A percentile compares a stretch with the other conserved stretches of the same genome.
Evolutionary conservation across 2,113 vertebrate genomes (phyloP).

Genomic region (Neogale vison): DNA sequence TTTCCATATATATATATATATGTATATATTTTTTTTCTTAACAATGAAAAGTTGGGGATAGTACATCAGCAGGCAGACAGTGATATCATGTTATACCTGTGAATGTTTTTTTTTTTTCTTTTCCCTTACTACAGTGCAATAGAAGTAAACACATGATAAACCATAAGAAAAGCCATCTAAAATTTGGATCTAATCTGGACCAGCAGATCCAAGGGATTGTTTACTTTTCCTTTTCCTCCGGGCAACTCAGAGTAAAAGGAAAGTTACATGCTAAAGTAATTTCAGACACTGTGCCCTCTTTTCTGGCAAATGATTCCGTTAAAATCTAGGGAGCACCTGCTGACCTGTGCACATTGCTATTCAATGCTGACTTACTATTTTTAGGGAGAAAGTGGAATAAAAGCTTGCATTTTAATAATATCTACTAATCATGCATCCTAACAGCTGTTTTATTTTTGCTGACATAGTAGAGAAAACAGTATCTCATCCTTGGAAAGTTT

Average conservation of each 20-base stretch:
- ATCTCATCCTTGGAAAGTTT: not conserved
- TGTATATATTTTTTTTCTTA: not conserved
- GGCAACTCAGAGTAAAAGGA: not conserved
- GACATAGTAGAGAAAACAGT: not conserved
- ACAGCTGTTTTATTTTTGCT: slow-evolving; percentile 35
- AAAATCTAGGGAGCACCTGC: slow-evolving; percentile 12
- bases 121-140: not conserved
- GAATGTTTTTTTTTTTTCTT: not conserved
- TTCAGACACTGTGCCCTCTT: not conserved
- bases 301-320: slow-evolving; percentile 51
- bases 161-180: not conserved
- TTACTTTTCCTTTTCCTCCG: not conserved
- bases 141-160: not conserved
- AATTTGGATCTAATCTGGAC: not conserved
- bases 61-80: not conserved
- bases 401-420: slow-evolving; percentile 50
- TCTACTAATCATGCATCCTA: slow-evolving; percentile 21
- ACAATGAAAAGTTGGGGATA: not conserved
- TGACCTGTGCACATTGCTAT: slow-evolving; percentile 1
- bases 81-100: not conserved
- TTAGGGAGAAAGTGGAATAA: not conserved
- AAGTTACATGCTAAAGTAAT: slow-evolving; percentile 5
- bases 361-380: slow-evolving; percentile 58
- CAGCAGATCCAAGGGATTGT: not conserved
- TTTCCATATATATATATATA: not conserved